These are phyloP conservation scores for Gavialis gangeticus DNA, from an alignment of 2,113 vertebrate genomes.

Conservation along the genomic window DNA sequence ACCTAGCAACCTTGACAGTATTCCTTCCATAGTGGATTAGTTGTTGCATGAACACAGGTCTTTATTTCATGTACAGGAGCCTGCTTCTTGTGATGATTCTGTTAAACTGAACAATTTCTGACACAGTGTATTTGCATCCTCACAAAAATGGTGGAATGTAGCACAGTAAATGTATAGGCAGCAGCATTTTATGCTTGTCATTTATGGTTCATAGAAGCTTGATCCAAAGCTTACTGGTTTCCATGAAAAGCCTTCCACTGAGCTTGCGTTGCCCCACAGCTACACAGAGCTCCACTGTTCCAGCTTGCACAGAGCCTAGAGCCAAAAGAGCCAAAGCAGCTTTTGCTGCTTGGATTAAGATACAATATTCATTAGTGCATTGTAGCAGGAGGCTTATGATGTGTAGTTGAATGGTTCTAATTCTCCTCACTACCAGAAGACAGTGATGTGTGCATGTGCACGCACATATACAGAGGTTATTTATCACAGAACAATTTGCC, in stretches of 20 bases:
- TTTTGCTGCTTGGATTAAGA: background rate
- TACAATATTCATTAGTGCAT: rapidly evolving
- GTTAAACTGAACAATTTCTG: background rate
- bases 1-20: rapidly evolving
- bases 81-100: background rate
- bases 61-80: background rate
- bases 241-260: background rate
- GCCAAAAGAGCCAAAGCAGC: background rate
- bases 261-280: background rate
- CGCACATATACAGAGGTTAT: too few relatives aligned
- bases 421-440: background rate
- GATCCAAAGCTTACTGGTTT: background rate
- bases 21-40: background rate
- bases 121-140: background rate
- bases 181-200: background rate
- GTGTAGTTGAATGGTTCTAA: background rate
- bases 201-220: rapidly evolving
- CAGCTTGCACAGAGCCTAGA: background rate
- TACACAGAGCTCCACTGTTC: background rate
- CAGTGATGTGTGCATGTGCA: background rate
- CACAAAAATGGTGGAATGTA: rapidly evolving
- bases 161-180: background rate
- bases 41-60: background rate
- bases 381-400: rapidly evolving
- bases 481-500: rapidly evolving